Conservation (phyloP, 2,113 vertebrate species). For the Nymphicus hollandicus region DNA sequence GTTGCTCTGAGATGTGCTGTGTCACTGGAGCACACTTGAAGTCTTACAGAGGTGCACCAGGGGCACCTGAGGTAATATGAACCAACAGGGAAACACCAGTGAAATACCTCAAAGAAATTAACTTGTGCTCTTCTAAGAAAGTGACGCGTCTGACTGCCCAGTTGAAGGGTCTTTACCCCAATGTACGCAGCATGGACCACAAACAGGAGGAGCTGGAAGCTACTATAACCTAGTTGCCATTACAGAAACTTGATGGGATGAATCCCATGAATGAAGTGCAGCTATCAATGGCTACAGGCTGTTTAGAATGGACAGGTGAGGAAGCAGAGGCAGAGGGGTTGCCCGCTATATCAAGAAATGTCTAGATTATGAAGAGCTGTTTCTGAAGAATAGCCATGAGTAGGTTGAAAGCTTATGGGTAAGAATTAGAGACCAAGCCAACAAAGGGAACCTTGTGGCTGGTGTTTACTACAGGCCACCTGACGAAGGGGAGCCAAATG, state of each 20-base stretch:
- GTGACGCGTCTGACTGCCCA: accelerated
- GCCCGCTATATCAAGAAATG: not conserved
- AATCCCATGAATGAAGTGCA: not conserved
- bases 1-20: not conserved
- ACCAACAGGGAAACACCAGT: not conserved
- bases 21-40: not conserved
- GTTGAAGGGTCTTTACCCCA: not conserved
- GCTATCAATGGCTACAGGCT: not conserved
- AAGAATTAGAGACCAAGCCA: not conserved
- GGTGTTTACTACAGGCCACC: not conserved
- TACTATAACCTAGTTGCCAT: not conserved
- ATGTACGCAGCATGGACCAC: not conserved
- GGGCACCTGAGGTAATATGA: not conserved
- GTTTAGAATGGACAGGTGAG: not conserved
- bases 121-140: not conserved
- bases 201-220: not conserved
- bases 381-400: not conserved
- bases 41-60: not conserved
- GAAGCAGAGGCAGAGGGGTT: not conserved
- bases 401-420: not conserved
- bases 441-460: not conserved
- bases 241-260: not conserved
- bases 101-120: not conserved
- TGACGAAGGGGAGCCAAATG: not conserved
- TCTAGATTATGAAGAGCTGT: not conserved